phyloP scores from a whole-genome alignment of 2,888 invertebrate genomes.

The Stenichneumon culpator region DNA sequence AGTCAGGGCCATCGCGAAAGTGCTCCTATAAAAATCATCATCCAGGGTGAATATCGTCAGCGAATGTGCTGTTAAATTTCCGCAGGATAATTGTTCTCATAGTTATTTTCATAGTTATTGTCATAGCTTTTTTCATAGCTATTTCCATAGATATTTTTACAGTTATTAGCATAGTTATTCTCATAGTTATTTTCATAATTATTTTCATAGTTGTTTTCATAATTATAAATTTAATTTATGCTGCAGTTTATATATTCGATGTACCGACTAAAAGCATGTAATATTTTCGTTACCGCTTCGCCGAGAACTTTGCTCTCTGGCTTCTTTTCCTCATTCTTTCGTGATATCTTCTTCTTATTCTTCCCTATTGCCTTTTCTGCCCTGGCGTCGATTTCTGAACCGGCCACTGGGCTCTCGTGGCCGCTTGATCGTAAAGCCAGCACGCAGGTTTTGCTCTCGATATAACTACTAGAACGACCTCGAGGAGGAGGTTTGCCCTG shows the following conservation, averaged over 20 bases:
- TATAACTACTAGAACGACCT: slow-evolving; percentile 68
- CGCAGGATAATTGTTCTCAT: background rate
- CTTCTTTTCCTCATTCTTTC: slow-evolving; percentile 38
- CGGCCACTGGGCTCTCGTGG: background rate
- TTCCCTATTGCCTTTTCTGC: background rate
- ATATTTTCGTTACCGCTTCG: background rate
- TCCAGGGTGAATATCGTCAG: background rate
- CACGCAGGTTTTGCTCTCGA: slow-evolving; percentile 49
- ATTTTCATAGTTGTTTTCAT: background rate
- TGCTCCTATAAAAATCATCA: background rate
- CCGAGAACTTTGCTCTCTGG: background rate
- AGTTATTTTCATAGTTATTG: background rate
- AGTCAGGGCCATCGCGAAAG: slow-evolving; percentile 42
- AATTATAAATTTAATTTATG: background rate
- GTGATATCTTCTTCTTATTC: slow-evolving; percentile 26
- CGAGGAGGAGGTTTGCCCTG: slow-evolving; percentile 66
- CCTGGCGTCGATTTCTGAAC: slow-evolving; percentile 13
- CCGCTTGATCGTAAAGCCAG: slow-evolving; percentile 41
- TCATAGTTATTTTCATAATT: background rate
- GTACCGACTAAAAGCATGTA: background rate
- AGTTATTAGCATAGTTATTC: background rate
- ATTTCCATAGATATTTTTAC: background rate
- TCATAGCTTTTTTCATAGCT: background rate
- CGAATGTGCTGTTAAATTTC: background rate
- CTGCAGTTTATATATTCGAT: background rate